Conservation (phyloP, 2,888 invertebrate species). For the Bombylius discolor region DNA sequence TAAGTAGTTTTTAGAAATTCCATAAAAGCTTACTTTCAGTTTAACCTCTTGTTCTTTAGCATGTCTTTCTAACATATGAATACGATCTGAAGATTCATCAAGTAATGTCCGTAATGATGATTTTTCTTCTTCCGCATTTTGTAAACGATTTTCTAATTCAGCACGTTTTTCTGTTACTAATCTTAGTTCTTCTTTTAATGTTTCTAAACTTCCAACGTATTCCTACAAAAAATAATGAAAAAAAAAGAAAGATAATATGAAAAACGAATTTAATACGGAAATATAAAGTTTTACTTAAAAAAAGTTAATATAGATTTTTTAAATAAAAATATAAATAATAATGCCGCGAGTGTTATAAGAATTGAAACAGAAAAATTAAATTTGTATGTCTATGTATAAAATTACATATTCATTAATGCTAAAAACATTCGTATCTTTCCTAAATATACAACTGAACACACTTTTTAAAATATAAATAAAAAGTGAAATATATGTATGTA, state of each 20-base stretch:
- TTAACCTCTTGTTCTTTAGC: conserved; percentile 62
- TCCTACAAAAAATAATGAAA: conserved; percentile 40
- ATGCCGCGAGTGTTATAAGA: too few species aligned
- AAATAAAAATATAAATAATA: too few species aligned
- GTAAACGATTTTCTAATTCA: conserved; percentile 72
- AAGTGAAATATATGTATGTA: too few species aligned
- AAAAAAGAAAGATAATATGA: neutral
- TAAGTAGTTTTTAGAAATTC: neutral
- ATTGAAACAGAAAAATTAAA: too few species aligned
- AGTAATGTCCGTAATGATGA: conserved; percentile 64
- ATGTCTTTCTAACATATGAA: conserved; percentile 71
- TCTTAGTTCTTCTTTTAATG: conserved; percentile 76
- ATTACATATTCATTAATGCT: too few species aligned
- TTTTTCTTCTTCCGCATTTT: conserved; percentile 62
- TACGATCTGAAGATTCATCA: conserved; percentile 83
- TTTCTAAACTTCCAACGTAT: conserved; percentile 78
- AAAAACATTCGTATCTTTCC: too few species aligned
- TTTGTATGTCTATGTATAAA: too few species aligned
- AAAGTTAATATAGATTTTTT: too few species aligned
- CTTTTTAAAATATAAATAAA: too few species aligned
- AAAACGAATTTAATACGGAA: too few species aligned
- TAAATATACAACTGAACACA: too few species aligned
- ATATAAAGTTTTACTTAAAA: too few species aligned
- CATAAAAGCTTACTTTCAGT: conserved; percentile 25
- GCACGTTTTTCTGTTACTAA: conserved; percentile 68